phyloP scores from a whole-genome alignment of 2,888 invertebrate species.

The Encarsia formosa region DNA sequence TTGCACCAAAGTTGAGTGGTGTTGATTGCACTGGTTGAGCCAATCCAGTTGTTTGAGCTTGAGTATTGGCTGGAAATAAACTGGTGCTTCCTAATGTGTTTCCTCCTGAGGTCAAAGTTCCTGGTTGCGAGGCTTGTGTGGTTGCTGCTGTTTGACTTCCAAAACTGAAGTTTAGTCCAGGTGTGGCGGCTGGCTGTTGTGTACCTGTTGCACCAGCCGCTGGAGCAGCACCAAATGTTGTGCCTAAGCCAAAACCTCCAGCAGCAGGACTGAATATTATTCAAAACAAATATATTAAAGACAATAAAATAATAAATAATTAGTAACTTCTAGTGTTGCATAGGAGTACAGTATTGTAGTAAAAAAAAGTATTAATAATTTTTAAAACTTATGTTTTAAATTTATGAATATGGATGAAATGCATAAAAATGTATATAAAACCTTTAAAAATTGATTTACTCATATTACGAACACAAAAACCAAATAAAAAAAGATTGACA shows the following conservation, averaged over 20 bases:
- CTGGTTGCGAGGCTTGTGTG: conserved; percentile 32
- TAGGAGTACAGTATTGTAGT: background rate
- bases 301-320: background rate
- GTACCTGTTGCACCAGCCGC: conserved; percentile 26
- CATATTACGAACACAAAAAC: background rate
- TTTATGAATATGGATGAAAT: background rate
- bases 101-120: conserved; percentile 30
- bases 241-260: conserved; percentile 28
- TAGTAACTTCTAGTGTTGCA: background rate
- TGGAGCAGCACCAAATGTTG: conserved; percentile 10
- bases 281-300: conserved; percentile 1
- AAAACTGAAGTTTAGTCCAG: conserved; percentile 38
- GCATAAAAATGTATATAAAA: background rate
- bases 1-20: background rate
- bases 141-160: conserved; percentile 32
- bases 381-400: background rate
- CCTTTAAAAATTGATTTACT: background rate
- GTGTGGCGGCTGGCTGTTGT: conserved; percentile 33
- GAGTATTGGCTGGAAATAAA: conserved; percentile 39
- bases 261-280: conserved; percentile 31
- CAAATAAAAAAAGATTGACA: background rate
- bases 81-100: too few relatives aligned
- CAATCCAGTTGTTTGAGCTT: conserved; percentile 13
- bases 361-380: background rate
- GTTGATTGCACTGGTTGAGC: background rate